Conservation (phyloP, 2,888 invertebrate species). For the Rhaphigaster nebulosa region DNA sequence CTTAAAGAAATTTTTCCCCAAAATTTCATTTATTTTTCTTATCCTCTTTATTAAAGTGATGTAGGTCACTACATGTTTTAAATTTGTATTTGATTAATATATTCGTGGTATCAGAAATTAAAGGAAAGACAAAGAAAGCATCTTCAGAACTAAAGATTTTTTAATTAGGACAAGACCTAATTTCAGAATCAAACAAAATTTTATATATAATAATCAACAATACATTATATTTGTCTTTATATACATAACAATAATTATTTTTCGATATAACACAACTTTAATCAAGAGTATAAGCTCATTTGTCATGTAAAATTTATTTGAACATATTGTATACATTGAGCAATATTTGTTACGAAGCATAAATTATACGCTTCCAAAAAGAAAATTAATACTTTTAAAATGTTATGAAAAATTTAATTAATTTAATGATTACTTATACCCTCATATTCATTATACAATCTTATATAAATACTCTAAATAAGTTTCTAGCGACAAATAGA, state of each 20-base stretch:
- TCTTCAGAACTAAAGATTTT: not conserved
- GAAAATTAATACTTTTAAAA: not conserved
- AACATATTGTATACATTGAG: slow-evolving; percentile 18
- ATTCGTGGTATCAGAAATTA: not conserved
- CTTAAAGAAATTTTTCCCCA: too few species aligned
- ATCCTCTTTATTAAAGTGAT: not conserved
- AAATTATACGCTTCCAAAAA: not conserved
- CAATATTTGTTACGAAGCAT: not conserved
- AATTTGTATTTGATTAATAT: not conserved
- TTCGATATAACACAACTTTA: not conserved
- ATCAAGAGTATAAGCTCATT: slow-evolving; percentile 34
- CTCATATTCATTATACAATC: not conserved
- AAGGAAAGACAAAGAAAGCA: not conserved
- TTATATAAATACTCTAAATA: slow-evolving; percentile 6
- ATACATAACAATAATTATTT: slow-evolving; percentile 26
- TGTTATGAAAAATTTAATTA: not conserved
- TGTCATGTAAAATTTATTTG: slow-evolving; percentile 33
- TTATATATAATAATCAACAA: not conserved
- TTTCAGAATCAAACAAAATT: not conserved
- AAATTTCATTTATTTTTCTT: not conserved
- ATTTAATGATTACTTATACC: slow-evolving; percentile 18
- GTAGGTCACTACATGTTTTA: not conserved
- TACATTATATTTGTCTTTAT: slow-evolving; percentile 20
- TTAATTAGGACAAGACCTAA: not conserved
- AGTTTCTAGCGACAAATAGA: not conserved